Conservation (phyloP, 1,140 invertebrate genomes). For the Megalonaias nervosa region DNA sequence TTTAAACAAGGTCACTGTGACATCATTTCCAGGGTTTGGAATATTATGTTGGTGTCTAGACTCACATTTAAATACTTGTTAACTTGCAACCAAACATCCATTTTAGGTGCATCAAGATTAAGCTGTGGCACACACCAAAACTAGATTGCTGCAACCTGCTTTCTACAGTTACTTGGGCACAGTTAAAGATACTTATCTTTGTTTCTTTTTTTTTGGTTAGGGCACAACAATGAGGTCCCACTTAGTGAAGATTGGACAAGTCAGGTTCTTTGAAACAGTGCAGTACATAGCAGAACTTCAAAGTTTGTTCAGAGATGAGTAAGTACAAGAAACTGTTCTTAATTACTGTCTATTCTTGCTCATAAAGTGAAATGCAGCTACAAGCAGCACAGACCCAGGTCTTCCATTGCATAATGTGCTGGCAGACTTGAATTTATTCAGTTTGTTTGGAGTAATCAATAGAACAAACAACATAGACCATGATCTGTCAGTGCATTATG, state of each 20-base stretch:
- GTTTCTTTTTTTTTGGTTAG: constrained; percentile 32
- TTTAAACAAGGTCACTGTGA: no score
- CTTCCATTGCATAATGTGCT: constrained; percentile 3
- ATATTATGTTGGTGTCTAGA: not conserved
- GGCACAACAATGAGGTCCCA: constrained; percentile 45
- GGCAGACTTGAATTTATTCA: not conserved
- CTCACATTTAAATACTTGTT: not conserved
- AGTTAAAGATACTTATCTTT: no score
- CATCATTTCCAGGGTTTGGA: no score
- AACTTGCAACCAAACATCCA: not conserved
- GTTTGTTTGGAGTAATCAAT: not conserved
- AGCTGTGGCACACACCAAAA: not conserved
- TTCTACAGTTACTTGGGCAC: not conserved
- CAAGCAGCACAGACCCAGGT: constrained; percentile 1
- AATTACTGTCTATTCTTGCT: not conserved
- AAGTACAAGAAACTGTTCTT: constrained; percentile 2
- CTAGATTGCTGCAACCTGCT: not conserved
- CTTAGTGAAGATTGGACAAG: constrained; percentile 60
- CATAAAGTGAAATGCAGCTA: not conserved
- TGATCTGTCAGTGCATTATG: no score
- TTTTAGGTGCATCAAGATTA: not conserved
- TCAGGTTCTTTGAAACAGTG: constrained; percentile 48
- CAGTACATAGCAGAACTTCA: constrained; percentile 48
- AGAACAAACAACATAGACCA: not conserved
- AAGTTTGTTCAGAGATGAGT: constrained; percentile 33